Evolutionary conservation across 1,140 invertebrate genomes (phyloP).

Genomic region (Drosophila neocordata): DNA sequence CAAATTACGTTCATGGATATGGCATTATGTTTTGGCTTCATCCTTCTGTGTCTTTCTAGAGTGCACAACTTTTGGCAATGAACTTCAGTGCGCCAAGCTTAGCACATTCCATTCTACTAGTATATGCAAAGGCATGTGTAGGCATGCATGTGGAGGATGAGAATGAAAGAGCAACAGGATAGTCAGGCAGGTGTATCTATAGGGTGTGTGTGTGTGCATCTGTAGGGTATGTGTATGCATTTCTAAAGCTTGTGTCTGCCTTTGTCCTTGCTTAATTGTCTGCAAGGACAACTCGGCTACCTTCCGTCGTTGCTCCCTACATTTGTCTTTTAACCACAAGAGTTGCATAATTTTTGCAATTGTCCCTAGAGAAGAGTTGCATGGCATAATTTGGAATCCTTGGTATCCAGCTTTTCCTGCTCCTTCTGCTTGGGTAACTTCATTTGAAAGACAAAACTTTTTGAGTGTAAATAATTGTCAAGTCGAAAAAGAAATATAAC

Average conservation of each 20-base stretch:
- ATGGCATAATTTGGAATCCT: constrained; percentile 36
- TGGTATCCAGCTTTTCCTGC: not conserved
- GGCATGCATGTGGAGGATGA: not conserved
- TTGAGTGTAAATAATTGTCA: constrained; percentile 79
- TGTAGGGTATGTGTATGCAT: constrained; percentile 50
- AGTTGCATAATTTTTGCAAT: constrained; percentile 68
- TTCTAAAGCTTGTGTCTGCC: constrained; percentile 49
- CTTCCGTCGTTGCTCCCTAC: constrained; percentile 4
- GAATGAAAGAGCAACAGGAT: not conserved
- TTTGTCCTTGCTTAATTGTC: constrained; percentile 79
- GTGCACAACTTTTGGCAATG: constrained; percentile 69
- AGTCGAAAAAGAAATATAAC: constrained; percentile 6
- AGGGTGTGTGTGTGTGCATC: constrained; percentile 26
- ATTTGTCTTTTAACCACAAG: constrained; percentile 40
- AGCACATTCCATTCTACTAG: constrained; percentile 47
- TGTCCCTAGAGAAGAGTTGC: constrained; percentile 35
- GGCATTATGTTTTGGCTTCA: constrained; percentile 7
- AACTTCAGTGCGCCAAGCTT: constrained; percentile 59
- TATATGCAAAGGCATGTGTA: constrained; percentile 37
- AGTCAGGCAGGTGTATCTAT: constrained; percentile 8
- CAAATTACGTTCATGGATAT: constrained; percentile 51
- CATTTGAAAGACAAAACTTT: constrained; percentile 68
- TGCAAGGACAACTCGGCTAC: constrained; percentile 64
- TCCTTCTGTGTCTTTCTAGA: not conserved
- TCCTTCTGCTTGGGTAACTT: constrained; percentile 46